These are phyloP conservation scores for Daktulosphaira vitifoliae DNA, from an alignment of 1,140 invertebrate species.

Conservation along the genomic window DNA sequence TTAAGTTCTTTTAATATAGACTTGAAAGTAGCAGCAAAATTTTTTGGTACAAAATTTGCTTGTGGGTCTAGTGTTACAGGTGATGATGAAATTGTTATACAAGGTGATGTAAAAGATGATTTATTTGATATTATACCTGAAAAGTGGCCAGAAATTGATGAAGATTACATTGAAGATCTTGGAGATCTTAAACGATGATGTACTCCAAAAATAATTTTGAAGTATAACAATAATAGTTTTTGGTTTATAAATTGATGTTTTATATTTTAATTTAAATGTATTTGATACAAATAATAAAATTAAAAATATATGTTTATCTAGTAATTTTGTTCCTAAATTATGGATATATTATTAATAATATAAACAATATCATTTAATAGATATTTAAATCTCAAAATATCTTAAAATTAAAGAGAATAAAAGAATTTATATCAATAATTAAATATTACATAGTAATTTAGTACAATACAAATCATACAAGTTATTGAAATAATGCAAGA, in stretches of 20 bases:
- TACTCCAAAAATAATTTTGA: neutral
- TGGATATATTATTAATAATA: too few species aligned
- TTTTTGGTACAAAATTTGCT: slow-evolving; percentile 95
- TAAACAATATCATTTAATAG: too few species aligned
- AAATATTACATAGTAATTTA: too few species aligned
- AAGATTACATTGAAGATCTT: slow-evolving; percentile 44
- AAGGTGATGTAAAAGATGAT: slow-evolving; percentile 96
- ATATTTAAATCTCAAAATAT: too few species aligned
- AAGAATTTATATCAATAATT: too few species aligned
- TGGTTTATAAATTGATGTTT: neutral
- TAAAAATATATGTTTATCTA: too few species aligned
- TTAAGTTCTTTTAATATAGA: slow-evolving; percentile 92
- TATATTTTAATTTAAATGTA: neutral
- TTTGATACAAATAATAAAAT: too few species aligned
- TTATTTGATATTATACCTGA: slow-evolving; percentile 94
- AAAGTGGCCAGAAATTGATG: slow-evolving; percentile 76
- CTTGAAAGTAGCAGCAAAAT: slow-evolving; percentile 94
- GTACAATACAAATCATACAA: too few species aligned
- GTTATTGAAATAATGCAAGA: too few species aligned
- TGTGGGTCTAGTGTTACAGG: slow-evolving; percentile 97
- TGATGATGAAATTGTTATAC: slow-evolving; percentile 98
- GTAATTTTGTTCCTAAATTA: too few species aligned
- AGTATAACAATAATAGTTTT: neutral
- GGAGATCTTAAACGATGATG: slow-evolving; percentile 43
- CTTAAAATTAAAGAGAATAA: too few species aligned